These are phyloP conservation scores for Vanessa cardui DNA, from an alignment of 2,888 invertebrate species.

Conservation along the genomic window DNA sequence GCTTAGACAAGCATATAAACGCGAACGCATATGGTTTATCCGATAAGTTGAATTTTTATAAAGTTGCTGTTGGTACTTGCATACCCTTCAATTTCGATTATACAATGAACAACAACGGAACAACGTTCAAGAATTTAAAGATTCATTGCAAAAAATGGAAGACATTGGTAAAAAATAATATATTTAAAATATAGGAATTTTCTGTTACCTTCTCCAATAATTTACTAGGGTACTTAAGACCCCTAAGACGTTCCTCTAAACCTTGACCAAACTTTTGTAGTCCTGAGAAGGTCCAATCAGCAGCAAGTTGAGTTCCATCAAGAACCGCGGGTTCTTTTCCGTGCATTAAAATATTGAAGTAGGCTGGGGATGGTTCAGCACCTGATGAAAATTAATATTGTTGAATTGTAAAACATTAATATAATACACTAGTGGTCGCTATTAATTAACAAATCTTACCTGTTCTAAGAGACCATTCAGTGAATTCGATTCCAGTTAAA, in stretches of 20 bases:
- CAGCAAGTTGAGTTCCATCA: constrained; percentile 96
- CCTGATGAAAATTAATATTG: constrained; percentile 79
- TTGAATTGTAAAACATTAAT: background rate
- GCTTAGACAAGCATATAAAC: too few relatives aligned
- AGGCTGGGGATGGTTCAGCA: constrained; percentile 96
- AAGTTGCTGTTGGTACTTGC: too few relatives aligned
- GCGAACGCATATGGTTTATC: too few relatives aligned
- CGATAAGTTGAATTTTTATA: too few relatives aligned
- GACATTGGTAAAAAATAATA: too few relatives aligned
- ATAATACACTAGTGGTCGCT: background rate
- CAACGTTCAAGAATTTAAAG: too few relatives aligned
- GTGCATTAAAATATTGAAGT: constrained; percentile 95
- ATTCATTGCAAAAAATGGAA: too few relatives aligned
- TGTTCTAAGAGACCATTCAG: constrained; percentile 91
- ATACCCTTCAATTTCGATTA: too few relatives aligned
- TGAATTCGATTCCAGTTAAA: constrained; percentile 93
- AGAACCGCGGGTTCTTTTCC: constrained; percentile 93
- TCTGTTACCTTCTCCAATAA: constrained; percentile 91
- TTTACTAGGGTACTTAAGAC: constrained; percentile 90
- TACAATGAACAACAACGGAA: too few relatives aligned
- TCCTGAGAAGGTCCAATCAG: constrained; percentile 96
- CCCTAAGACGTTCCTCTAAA: constrained; percentile 92
- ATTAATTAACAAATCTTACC: constrained; percentile 82
- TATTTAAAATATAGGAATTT: background rate
- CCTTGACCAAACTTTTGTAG: constrained; percentile 98